Base-by-base conservation (phyloP, 2,888 invertebrate species). In the Aphelenchoides bicaudatus region DNA sequence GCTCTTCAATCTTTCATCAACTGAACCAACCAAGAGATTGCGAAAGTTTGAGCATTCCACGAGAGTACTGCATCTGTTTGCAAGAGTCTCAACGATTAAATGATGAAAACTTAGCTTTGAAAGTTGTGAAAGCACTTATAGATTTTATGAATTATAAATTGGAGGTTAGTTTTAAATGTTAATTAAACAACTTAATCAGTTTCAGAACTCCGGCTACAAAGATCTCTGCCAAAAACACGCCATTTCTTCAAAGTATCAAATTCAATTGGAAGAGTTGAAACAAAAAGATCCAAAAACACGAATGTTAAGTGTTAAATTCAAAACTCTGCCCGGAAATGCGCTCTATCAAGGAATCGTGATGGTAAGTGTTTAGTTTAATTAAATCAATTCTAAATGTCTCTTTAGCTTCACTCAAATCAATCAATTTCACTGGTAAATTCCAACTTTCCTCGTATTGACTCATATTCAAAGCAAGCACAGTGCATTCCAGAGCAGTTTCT, bases 11-110 rank as follows among this genome's bases (percentile, higher is more conserved):
- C n/a, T 59, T 58, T 6, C 23, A 25, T 2, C 48, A 57, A 0
- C 57, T 58, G 2, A 29, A 43, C 10, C 60, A 58, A 27, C 58
- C 58, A 21, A 28, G 58, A 62, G 47, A 16, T 28, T 58, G 58
- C 27, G 51, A 62, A 19, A 21, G 34, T 19, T 46, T 58, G 19
- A 21, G 46, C 27, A 58, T 58, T 37, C 58, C 58, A n/a, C 59
- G 46, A 25, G 59, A 58, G 46, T 58, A 39, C 39, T 58, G 58
- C 10, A 23, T 13, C 13, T 58, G 58, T 4, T 27, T 8, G 46
- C 38, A 34, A n/a, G 38, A 37, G 8, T 8, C 49, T 37, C 16
- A 21, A 37, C 19, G 2, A 27, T 19, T 25, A 60, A 16, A 21
- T 16, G 21, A 28, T 29, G 39, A 39, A 10, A 50, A 43, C 48